Conservation (phyloP, 2,888 invertebrate species). For the Synergus laeviventris region DNA sequence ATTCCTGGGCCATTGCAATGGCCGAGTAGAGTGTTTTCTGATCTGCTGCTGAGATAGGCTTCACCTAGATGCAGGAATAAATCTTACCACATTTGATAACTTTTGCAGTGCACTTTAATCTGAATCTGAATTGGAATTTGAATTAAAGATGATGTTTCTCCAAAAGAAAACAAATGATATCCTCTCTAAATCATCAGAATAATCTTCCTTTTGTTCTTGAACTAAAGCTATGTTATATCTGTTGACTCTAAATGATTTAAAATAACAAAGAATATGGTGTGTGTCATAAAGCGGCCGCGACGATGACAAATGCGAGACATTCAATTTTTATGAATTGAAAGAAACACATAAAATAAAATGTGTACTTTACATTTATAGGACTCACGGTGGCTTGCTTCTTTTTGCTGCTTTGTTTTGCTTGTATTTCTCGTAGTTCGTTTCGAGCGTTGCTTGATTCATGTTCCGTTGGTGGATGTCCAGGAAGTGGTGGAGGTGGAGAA, state of each 20-base stretch:
- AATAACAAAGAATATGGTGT: constrained; percentile 42
- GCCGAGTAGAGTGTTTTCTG: constrained; percentile 94
- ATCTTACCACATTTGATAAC: constrained; percentile 24
- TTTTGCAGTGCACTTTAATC: constrained; percentile 2
- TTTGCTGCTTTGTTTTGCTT: constrained; percentile 76
- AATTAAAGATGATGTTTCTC: neutral
- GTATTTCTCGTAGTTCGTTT: constrained; percentile 83
- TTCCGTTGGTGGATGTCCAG: constrained; percentile 68
- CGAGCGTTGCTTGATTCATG: constrained; percentile 82
- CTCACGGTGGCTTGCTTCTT: constrained; percentile 79
- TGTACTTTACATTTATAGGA: constrained; percentile 72
- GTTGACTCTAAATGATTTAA: constrained; percentile 24
- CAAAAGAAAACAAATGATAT: constrained; percentile 59
- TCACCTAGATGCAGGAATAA: constrained; percentile 78
- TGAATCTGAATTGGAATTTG: neutral
- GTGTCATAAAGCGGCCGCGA: constrained; percentile 46
- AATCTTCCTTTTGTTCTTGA: constrained; percentile 22
- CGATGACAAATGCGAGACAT: constrained; percentile 29
- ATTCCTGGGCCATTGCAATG: constrained; percentile 94
- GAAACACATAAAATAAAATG: constrained; percentile 60
- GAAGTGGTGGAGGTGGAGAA: constrained; percentile 72
- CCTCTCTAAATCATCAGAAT: constrained; percentile 44
- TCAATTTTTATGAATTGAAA: constrained; percentile 41
- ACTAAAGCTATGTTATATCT: constrained; percentile 41
- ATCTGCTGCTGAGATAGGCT: constrained; percentile 95